phyloP scores from a whole-genome alignment of 30 jellyfish, hydroid and myxozoan genomes.

The Nemopilema nomurai region DNA sequence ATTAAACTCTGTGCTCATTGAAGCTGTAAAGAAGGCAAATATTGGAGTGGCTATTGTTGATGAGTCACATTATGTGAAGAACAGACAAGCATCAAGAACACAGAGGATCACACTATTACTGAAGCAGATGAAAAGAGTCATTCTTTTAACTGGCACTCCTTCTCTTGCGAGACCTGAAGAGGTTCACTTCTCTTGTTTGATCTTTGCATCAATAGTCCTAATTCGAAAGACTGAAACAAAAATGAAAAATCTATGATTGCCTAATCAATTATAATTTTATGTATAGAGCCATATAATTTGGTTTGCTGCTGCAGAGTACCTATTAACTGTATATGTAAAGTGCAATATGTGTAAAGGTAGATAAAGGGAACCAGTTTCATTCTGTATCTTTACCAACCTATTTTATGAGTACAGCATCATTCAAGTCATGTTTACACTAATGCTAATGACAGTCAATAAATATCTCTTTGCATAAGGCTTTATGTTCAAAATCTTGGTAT shows the following conservation, averaged over 20 bases:
- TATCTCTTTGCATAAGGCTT: constrained; percentile 5
- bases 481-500: too few species aligned
- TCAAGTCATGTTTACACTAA: too few species aligned
- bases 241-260: neutral
- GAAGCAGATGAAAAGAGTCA: constrained; percentile 49
- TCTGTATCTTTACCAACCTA: too few species aligned
- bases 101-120: constrained; percentile 34
- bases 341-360: too few species aligned
- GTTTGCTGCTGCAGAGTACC: too few species aligned
- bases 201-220: neutral
- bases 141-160: constrained; percentile 90
- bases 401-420: too few species aligned
- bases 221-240: too few species aligned
- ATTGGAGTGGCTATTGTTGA: constrained; percentile 89
- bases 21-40: constrained; percentile 30
- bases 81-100: constrained; percentile 59
- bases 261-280: too few species aligned
- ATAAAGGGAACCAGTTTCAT: too few species aligned
- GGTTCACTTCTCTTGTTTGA: constrained; percentile 18
- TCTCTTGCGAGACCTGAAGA: constrained; percentile 92
- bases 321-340: too few species aligned
- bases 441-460: too few species aligned
- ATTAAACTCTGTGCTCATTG: constrained; percentile 14
- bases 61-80: constrained; percentile 78
- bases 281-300: too few species aligned